Conservation (phyloP, 1,140 invertebrate species). For the Aporrectodea caliginosa region DNA sequence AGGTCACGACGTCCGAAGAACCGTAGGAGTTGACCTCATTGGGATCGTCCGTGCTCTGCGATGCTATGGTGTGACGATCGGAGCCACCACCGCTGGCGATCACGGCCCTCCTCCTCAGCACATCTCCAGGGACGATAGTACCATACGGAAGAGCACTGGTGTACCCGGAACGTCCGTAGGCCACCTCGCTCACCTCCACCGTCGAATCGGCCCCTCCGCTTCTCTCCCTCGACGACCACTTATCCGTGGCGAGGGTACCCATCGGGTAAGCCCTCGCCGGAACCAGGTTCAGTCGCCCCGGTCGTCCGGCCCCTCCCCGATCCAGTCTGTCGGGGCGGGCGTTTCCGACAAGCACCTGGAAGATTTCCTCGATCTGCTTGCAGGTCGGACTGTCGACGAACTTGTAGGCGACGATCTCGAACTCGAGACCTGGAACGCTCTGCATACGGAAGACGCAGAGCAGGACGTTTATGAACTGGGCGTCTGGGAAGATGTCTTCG, state of each 20-base stretch:
- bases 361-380: constrained; percentile 6
- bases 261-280: constrained; percentile 10
- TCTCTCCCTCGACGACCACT: neutral
- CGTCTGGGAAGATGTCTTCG: constrained; percentile 4
- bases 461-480: constrained; percentile 17
- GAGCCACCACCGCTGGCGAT: neutral
- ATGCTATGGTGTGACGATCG: neutral
- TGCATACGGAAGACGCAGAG: constrained; percentile 1
- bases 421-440: neutral
- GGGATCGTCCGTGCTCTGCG: neutral
- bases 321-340: neutral
- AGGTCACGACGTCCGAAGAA: neutral
- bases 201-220: neutral
- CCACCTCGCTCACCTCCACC: neutral
- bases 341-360: constrained; percentile 2
- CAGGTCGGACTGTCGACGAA: neutral
- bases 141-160: neutral
- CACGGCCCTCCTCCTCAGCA: neutral
- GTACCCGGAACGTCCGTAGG: neutral
- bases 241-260: constrained; percentile 14
- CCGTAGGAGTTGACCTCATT: neutral
- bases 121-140: neutral
- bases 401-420: constrained; percentile 20
- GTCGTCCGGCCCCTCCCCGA: neutral
- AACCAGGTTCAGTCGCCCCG: neutral